These are phyloP conservation scores for Rhabdomys pumilio DNA, from an alignment of 2,797 vertebrate genomes.

Conservation along the genomic window DNA sequence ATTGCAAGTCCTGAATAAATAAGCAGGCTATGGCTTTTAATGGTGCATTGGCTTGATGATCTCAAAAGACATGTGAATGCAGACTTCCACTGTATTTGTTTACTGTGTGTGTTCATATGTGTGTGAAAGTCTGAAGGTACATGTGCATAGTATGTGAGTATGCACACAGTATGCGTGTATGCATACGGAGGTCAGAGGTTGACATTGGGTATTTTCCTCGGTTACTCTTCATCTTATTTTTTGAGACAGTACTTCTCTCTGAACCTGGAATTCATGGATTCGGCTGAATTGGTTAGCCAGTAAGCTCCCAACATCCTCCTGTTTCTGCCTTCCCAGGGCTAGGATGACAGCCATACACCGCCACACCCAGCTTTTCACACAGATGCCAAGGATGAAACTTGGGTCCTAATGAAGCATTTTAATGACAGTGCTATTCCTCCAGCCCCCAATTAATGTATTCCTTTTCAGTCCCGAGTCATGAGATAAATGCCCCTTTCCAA, in stretches of 20 bases:
- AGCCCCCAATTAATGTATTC: slow-evolving; percentile 23
- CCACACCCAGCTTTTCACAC: not conserved
- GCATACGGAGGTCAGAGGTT: not conserved
- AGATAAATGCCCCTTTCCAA: not conserved
- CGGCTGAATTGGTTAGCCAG: not conserved
- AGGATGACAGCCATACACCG: not conserved
- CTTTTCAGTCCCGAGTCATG: not conserved
- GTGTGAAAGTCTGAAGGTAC: not conserved
- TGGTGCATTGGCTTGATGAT: not conserved
- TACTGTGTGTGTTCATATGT: not conserved
- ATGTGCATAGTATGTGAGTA: not conserved
- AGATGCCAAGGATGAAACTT: not conserved
- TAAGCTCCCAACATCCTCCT: not conserved
- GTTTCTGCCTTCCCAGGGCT: not conserved
- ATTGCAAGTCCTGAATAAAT: not conserved
- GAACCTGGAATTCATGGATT: not conserved
- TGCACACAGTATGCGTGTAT: not conserved
- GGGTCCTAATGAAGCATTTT: not conserved
- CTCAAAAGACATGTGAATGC: slow-evolving; percentile 52
- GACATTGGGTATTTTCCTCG: not conserved
- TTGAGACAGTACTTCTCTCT: not conserved
- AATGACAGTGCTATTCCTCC: not conserved
- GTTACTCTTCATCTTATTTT: not conserved
- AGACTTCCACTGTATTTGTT: slow-evolving; percentile 52
- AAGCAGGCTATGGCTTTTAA: slow-evolving; percentile 36